These are phyloP conservation scores for Helogale parvula DNA, from an alignment of 2,113 vertebrate species.

Conservation along the genomic window DNA sequence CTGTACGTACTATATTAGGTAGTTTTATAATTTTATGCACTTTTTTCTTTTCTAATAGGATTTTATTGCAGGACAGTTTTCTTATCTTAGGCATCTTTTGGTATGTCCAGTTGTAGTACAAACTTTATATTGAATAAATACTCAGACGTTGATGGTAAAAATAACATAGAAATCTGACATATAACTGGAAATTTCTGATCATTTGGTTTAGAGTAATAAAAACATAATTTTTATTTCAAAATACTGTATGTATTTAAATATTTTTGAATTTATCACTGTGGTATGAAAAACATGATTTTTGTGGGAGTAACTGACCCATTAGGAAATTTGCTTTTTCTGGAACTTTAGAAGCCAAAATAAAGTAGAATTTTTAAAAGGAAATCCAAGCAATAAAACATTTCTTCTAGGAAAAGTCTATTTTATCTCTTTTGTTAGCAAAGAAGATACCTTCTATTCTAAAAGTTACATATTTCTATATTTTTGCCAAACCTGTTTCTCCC, in stretches of 20 bases:
- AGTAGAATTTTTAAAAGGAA: background rate
- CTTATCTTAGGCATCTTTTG: background rate
- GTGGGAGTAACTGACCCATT: background rate
- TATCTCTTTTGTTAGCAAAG: slow-evolving; percentile 27
- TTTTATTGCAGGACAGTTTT: background rate
- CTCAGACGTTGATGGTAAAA: background rate
- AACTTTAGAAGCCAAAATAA: background rate
- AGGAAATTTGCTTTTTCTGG: background rate
- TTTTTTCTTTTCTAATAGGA: slow-evolving; percentile 26
- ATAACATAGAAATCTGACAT: background rate
- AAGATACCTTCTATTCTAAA: background rate
- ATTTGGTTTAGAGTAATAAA: background rate
- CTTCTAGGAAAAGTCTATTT: background rate
- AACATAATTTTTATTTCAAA: background rate
- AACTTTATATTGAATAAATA: slow-evolving; percentile 4
- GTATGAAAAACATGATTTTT: background rate
- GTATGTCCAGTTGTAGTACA: background rate
- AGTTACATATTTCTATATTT: background rate
- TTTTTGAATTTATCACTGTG: slow-evolving; percentile 1
- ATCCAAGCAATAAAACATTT: slow-evolving; percentile 31
- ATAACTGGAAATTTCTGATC: background rate
- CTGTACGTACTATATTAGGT: background rate
- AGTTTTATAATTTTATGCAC: background rate
- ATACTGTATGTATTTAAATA: background rate
- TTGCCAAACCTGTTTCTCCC: background rate